These are phyloP conservation scores for Holotrichia oblita DNA, from an alignment of 1,140 invertebrate genomes.

Conservation along the genomic window DNA sequence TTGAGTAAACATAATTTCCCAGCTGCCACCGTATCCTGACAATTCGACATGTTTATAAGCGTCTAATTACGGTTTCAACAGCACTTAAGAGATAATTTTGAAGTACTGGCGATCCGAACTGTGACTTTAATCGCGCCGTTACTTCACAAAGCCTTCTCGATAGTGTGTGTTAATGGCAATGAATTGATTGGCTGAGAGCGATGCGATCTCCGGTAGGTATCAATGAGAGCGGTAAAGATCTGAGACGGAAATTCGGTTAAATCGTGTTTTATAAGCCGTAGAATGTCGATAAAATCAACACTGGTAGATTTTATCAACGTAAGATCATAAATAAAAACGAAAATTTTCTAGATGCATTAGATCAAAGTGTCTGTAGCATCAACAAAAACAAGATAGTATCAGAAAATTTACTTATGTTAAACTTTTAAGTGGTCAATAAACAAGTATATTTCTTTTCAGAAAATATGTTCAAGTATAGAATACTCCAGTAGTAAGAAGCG, in stretches of 20 bases:
- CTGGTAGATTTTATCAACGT: background rate
- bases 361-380: no score
- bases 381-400: no score
- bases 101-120: slow-evolving; percentile 3
- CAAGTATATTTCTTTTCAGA: no score
- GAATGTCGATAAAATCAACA: background rate
- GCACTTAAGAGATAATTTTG: slow-evolving; percentile 35
- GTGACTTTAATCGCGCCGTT: slow-evolving; percentile 8
- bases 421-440: no score
- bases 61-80: slow-evolving; percentile 33
- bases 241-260: background rate
- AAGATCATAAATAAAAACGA: no score
- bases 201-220: background rate
- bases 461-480: no score
- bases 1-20: slow-evolving; percentile 24
- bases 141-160: slow-evolving; percentile 1
- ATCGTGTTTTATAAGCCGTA: background rate
- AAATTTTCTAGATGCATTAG: no score
- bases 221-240: background rate
- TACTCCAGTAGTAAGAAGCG: no score
- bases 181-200: background rate
- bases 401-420: no score
- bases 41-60: slow-evolving; percentile 34
- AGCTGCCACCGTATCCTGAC: slow-evolving; percentile 6
- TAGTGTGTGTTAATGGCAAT: slow-evolving; percentile 30